Evolutionary conservation across 2,888 invertebrate species (phyloP).

Genomic region (Venustoraphidia nigricollis): DNA sequence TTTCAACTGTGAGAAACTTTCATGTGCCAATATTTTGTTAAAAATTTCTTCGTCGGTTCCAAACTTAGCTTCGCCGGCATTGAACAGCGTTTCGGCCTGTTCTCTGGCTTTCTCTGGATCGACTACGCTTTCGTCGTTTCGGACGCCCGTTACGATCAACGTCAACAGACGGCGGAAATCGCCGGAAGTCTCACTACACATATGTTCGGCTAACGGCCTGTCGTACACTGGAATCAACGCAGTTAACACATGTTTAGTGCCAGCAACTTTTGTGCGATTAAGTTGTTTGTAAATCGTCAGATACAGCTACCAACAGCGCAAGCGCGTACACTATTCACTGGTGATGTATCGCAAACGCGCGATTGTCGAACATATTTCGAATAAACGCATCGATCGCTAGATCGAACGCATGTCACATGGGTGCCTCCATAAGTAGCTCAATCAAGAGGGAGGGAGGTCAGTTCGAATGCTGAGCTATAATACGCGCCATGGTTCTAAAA

Average conservation of each 20-base stretch:
- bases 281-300: no score
- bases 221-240: slow-evolving; percentile 37
- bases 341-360: no score
- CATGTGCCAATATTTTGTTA: slow-evolving; percentile 54
- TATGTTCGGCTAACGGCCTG: slow-evolving; percentile 53
- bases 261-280: no score
- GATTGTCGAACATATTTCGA: no score
- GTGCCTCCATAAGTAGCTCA: no score
- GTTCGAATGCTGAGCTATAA: no score
- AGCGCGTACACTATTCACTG: no score
- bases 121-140: slow-evolving; percentile 44
- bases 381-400: no score
- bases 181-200: slow-evolving; percentile 63
- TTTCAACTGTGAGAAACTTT: slow-evolving; percentile 55
- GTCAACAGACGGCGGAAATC: slow-evolving; percentile 63
- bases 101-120: slow-evolving; percentile 52
- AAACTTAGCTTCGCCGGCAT: slow-evolving; percentile 54
- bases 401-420: no score
- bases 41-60: slow-evolving; percentile 63
- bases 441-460: no score
- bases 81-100: slow-evolving; percentile 51
- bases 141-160: slow-evolving; percentile 50
- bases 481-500: no score
- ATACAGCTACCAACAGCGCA: no score
- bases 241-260: neutral